Base-by-base conservation (phyloP, 2,888 invertebrate species). In the Rhogogaster chlorosoma region DNA sequence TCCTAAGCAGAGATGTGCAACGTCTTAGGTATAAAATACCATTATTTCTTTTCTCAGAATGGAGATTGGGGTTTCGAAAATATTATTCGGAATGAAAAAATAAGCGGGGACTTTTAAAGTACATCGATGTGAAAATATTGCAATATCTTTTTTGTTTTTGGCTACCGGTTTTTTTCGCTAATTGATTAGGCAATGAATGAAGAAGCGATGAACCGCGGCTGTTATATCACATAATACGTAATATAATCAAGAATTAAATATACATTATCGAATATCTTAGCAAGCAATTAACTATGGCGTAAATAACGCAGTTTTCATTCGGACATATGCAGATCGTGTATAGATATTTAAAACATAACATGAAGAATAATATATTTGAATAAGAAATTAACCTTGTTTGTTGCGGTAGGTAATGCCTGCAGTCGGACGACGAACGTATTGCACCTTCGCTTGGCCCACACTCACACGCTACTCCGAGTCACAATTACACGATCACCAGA, bases 331-430 rank as follows among this genome's bases (percentile, higher is more conserved):
- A 22, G 10, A 22, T 61, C 9, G 61, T 61, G 2, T 26, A 26
- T 26, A 61, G 10, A 61, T 26, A 22, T 61, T 42, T 4, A 75
- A 22, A 45, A 5, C 45, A 5, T 61, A 61, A 61, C 12, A 26
- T 12, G 0, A 22, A 42, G 5, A 45, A 5, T 36, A 75, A 15
- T 7, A 75, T 12, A 18, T 26, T 15, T n/a, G 36, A 15, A 78
- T 32, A 32, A 32, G n/a, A 38, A 32, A 32, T 78, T 36, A 57
- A 78, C 78, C 78, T 78, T 78, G 18, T 78, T 53, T 78, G 78
- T 78, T 78, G 78, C 78, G 78, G 57, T 57, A 78, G 78, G 78
- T 29, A 53, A 32, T 78, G 32, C 78, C 36, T 32, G 15, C 53
- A 32, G 57, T 36, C 57, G 53, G 10, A 42, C 75, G 75, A 45